Evolutionary conservation across 1,140 invertebrate species (phyloP).

Genomic region (Drepana arcuata): DNA sequence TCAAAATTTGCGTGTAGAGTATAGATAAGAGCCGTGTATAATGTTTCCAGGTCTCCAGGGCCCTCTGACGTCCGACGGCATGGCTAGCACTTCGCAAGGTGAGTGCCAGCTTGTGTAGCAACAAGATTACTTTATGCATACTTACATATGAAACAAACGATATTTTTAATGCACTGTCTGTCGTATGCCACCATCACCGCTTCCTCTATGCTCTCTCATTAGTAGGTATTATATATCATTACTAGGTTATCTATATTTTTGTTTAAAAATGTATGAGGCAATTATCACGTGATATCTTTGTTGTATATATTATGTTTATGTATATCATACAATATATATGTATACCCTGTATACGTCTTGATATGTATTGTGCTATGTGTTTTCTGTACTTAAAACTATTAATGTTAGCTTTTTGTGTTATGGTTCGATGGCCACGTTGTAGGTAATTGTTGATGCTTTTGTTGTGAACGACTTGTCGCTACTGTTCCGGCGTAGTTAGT

Average conservation of each 20-base stretch:
- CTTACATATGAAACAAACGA: constrained; percentile 68
- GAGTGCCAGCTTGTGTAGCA: constrained; percentile 74
- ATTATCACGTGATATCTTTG: constrained; percentile 66
- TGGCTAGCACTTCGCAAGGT: constrained; percentile 89
- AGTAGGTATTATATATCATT: constrained; percentile 70
- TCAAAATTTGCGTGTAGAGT: no score
- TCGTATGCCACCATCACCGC: constrained; percentile 75
- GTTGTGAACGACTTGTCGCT: constrained; percentile 22
- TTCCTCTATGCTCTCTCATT: constrained; percentile 74
- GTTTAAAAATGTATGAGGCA: constrained; percentile 67
- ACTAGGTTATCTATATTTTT: constrained; percentile 62
- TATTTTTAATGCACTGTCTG: constrained; percentile 74
- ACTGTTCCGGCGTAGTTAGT: constrained; percentile 40
- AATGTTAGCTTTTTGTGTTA: constrained; percentile 70
- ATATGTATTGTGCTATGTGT: constrained; percentile 71
- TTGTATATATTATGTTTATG: constrained; percentile 57
- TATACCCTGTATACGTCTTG: constrained; percentile 65
- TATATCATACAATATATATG: constrained; percentile 26
- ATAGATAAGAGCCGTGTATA: no score
- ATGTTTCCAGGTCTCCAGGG: constrained; percentile 56
- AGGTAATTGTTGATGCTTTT: constrained; percentile 23
- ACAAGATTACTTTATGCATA: constrained; percentile 69
- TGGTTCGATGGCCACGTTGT: constrained; percentile 56
- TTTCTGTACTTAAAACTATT: constrained; percentile 58
- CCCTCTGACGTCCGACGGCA: constrained; percentile 71